Evolutionary conservation across 2,888 invertebrate species (phyloP).

Genomic region (Volucella zonaria): DNA sequence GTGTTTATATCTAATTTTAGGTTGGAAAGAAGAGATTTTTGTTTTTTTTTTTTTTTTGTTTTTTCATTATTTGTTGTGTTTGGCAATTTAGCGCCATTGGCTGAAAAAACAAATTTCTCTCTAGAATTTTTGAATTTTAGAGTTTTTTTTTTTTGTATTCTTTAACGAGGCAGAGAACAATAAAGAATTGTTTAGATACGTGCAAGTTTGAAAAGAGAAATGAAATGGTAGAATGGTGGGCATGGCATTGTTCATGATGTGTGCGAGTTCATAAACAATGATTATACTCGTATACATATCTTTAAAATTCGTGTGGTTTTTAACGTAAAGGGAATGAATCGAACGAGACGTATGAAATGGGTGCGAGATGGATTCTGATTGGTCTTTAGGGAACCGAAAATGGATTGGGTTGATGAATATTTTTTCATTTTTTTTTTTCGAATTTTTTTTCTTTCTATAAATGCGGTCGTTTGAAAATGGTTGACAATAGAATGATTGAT

Average conservation of each 20-base stretch:
- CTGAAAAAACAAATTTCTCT: constrained; percentile 26
- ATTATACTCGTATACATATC: constrained; percentile 8
- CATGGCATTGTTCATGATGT: constrained; percentile 29
- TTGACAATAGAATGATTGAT: constrained; percentile 39
- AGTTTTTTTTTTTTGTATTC: constrained; percentile 4
- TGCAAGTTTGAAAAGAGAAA: constrained; percentile 40
- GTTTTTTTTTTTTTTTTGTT: constrained; percentile 6
- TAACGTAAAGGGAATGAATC: constrained; percentile 15
- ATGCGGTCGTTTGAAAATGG: background rate
- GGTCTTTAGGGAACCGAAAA: constrained; percentile 4
- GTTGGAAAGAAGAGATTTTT: constrained; percentile 22
- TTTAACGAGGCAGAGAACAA: constrained; percentile 25
- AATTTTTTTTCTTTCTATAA: background rate
- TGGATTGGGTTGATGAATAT: background rate
- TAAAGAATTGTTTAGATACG: constrained; percentile 54
- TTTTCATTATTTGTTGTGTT: constrained; percentile 20
- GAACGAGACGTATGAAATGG: no score
- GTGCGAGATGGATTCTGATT: constrained; percentile 38
- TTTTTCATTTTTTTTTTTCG: background rate
- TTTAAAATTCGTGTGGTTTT: constrained; percentile 16
- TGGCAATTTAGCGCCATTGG: constrained; percentile 63
- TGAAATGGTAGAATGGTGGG: constrained; percentile 46
- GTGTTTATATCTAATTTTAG: constrained; percentile 51
- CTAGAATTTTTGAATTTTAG: background rate
- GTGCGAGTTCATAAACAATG: constrained; percentile 43